Base-by-base conservation (phyloP, 2,888 invertebrate genomes). In the Cactoblastis cactorum region DNA sequence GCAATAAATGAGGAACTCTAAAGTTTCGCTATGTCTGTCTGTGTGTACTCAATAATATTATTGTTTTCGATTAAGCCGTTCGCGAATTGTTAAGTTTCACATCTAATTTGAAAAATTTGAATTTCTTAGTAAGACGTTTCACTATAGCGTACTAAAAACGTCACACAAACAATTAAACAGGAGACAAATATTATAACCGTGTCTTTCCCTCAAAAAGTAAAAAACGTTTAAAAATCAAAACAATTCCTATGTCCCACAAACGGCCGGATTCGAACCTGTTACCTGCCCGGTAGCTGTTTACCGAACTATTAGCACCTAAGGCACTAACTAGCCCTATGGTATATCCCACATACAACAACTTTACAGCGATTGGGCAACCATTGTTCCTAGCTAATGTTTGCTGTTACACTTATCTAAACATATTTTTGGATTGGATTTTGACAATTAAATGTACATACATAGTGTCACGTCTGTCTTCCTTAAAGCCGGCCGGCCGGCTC, bases 261-360 rank as follows among this genome's bases (percentile, higher is more conserved):
- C 46, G 24, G 34, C 35, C 34, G 34, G 14, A 46, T n/a, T 17
- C 22, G 18, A 12, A 14, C 22, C 22, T 22, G 14, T 19, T 46
- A 46, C 35, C 46, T 22, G 19, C 17, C 14, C 47, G 17, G 47
- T 48, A 48, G 47, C 47, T 48, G 47, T 48, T 48, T 48, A 6
- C 47, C 11, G 5, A 38, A 8, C 47, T 37, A 48, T 48, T 48
- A 48, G 47, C 47, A 38, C 37, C 24, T 11, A 3, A 28, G 47
- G 24, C 17, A 37, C 47, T 48, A 48, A 48, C 22, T 35, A 35
- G 9, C 15, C 32, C 15, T 24, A 32, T 14, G 37, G 28, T 14
- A 48, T 48, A 48, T 48, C 37, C 47, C 24, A 37, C 37, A 48
- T 37, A 48, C 37, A 48, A 48, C 35, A 48, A 24, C 28, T 33